Percentiles rank a stretch among this genome's conserved stretches.
phyloP scores from a whole-genome alignment of 2,888 invertebrate genomes.

The Arctia plantaginis region DNA sequence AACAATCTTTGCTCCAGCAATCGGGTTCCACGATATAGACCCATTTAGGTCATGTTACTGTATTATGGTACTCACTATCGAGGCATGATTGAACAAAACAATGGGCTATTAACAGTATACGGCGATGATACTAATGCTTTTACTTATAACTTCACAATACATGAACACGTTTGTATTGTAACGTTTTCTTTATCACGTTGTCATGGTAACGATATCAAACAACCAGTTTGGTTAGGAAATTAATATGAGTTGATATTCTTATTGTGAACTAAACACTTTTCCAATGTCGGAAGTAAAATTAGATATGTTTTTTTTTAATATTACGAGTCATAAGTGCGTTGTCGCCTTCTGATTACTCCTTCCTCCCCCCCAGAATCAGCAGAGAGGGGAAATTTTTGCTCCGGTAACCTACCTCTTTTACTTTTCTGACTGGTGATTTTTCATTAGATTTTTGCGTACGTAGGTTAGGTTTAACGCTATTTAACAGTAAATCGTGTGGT shows the following conservation, averaged over 20 bases:
- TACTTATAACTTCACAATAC: conserved; percentile 26
- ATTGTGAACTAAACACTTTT: too few relatives aligned
- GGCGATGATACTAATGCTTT: conserved; percentile 13
- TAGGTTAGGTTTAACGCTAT: too few relatives aligned
- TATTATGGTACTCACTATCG: conserved; percentile 7
- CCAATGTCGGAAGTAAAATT: too few relatives aligned
- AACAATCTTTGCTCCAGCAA: not conserved
- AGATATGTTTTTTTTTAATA: too few relatives aligned
- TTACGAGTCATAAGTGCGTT: too few relatives aligned
- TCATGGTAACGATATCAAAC: not conserved
- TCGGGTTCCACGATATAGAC: not conserved
- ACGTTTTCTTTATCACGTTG: not conserved
- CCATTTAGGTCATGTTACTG: conserved; percentile 18
- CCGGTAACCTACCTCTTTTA: too few relatives aligned
- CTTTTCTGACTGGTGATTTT: too few relatives aligned
- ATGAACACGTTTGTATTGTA: not conserved
- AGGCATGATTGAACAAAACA: conserved; percentile 29
- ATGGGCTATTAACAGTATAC: conserved; percentile 33
- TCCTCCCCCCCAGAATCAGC: too few relatives aligned
- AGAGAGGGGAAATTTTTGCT: too few relatives aligned
- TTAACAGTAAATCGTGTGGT: too few relatives aligned
- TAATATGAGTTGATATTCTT: not conserved
- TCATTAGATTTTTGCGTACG: too few relatives aligned
- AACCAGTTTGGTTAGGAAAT: not conserved
- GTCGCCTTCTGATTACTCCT: too few relatives aligned